phyloP scores from a whole-genome alignment of 2,888 invertebrate genomes.

The Drosophila nr. fundita region DNA sequence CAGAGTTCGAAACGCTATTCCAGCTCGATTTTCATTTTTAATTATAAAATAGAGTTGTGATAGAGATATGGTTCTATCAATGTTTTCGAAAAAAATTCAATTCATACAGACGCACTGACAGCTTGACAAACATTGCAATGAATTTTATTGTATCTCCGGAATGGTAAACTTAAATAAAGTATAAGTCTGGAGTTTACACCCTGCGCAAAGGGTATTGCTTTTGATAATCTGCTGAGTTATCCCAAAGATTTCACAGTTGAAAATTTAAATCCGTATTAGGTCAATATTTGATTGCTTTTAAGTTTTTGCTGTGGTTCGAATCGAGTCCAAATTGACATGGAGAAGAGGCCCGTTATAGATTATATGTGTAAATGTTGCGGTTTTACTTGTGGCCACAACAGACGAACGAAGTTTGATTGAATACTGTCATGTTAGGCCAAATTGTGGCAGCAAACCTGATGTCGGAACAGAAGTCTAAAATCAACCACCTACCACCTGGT shows the following conservation, averaged over 20 bases:
- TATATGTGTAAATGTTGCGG: background rate
- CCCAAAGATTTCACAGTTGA: background rate
- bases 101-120: background rate
- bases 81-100: background rate
- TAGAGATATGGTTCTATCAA: too few relatives aligned
- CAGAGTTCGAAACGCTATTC: background rate
- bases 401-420: slow-evolving; percentile 32
- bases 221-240: background rate
- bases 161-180: background rate
- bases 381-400: background rate
- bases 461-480: background rate
- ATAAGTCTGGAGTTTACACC: background rate
- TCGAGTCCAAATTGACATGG: background rate
- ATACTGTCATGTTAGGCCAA: slow-evolving; percentile 14
- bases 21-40: too few relatives aligned
- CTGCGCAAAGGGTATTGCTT: too few relatives aligned
- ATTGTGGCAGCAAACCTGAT: slow-evolving; percentile 5
- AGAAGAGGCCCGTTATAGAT: background rate
- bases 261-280: background rate
- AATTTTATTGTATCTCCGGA: background rate
- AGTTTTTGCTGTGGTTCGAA: background rate
- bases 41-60: too few relatives aligned
- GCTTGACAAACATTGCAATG: background rate
- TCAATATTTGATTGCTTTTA: background rate
- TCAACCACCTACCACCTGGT: background rate